phyloP scores from a whole-genome alignment of 2,888 invertebrate genomes.

The Heteromyza rotundicornis region DNA sequence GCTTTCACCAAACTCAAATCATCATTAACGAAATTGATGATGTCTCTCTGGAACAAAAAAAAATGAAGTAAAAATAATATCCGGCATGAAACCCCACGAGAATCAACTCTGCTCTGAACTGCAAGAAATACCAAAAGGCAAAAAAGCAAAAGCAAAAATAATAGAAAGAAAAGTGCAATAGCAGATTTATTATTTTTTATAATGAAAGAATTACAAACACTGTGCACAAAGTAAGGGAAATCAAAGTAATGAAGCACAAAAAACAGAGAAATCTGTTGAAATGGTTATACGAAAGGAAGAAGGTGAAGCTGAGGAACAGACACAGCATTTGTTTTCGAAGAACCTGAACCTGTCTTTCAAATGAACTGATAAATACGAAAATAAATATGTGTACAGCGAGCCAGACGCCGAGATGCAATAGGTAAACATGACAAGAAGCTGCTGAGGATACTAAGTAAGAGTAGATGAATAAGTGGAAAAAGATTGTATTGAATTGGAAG shows the following conservation, averaged over 20 bases:
- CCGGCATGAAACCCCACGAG: too few species aligned
- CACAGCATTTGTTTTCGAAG: slow-evolving; percentile 12
- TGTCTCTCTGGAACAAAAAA: too few species aligned
- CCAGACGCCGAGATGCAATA: slow-evolving; percentile 1
- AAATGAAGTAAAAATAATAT: too few species aligned
- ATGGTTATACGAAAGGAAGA: too few species aligned
- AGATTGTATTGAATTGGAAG: too few species aligned
- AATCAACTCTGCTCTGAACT: too few species aligned
- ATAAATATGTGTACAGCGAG: not conserved
- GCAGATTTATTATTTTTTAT: slow-evolving; percentile 25
- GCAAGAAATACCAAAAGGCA: not conserved
- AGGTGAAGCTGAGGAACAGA: too few species aligned
- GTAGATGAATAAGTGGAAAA: not conserved
- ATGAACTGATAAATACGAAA: not conserved
- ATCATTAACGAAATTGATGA: too few species aligned
- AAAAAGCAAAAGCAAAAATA: not conserved
- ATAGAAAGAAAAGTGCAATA: slow-evolving; percentile 6
- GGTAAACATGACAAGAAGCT: not conserved
- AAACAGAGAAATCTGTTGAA: slow-evolving; percentile 8
- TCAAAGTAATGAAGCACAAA: not conserved
- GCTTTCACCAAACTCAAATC: too few species aligned
- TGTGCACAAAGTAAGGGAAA: slow-evolving; percentile 34
- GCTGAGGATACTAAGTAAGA: not conserved
- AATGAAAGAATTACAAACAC: slow-evolving; percentile 54
- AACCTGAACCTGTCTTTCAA: not conserved